phyloP scores from a whole-genome alignment of 1,140 invertebrate genomes.

The Brevipalpus yothersi region DNA sequence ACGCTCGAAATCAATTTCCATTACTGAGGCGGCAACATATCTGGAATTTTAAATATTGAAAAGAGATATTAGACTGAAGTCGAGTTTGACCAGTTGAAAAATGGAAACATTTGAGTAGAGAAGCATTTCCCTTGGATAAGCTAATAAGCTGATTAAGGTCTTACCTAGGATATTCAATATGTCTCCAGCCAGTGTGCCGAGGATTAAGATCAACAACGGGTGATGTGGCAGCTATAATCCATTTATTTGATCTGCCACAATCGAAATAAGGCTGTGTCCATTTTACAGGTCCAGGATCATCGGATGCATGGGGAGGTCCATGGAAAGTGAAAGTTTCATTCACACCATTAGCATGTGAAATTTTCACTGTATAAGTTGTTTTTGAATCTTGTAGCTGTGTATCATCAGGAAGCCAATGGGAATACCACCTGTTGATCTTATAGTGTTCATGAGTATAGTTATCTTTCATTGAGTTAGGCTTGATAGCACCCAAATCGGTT shows the following conservation, averaged over 20 bases:
- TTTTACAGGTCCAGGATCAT: conserved; percentile 64
- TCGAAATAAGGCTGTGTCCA: conserved; percentile 90
- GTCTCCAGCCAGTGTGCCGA: conserved; percentile 71
- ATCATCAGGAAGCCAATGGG: conserved; percentile 58
- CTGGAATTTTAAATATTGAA: conserved; percentile 24
- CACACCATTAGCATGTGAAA: conserved; percentile 79
- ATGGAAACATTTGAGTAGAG: not conserved
- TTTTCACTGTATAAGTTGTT: conserved; percentile 45
- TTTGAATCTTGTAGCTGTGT: conserved; percentile 60
- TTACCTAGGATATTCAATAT: conserved; percentile 84
- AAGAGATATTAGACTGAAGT: conserved; percentile 6
- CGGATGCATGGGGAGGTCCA: conserved; percentile 56
- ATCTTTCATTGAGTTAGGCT: conserved; percentile 37
- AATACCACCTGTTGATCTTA: conserved; percentile 72
- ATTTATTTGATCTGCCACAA: conserved; percentile 79
- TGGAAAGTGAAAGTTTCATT: conserved; percentile 87
- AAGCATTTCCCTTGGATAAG: not conserved
- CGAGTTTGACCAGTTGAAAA: conserved; percentile 3
- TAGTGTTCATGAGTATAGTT: conserved; percentile 81
- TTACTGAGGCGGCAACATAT: conserved; percentile 68
- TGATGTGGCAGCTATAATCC: conserved; percentile 73
- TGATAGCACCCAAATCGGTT: conserved; percentile 51
- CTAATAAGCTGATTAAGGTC: conserved; percentile 15
- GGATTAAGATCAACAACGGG: conserved; percentile 89
- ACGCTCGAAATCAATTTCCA: conserved; percentile 89